phyloP scores from a whole-genome alignment of 2,888 invertebrate genomes.

The Nezara viridula region DNA sequence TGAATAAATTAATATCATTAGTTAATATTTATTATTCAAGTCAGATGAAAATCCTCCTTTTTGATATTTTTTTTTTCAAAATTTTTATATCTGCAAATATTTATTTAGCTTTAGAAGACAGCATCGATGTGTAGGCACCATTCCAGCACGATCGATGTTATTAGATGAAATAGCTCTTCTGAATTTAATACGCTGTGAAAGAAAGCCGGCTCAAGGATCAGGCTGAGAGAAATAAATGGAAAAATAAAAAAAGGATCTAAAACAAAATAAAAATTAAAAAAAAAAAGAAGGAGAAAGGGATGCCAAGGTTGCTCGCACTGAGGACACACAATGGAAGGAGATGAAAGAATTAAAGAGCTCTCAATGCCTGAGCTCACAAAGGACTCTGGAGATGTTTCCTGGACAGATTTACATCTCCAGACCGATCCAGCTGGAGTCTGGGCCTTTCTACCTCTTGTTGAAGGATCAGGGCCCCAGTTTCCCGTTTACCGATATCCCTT shows the following conservation, averaged over 20 bases:
- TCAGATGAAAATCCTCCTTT: too few relatives aligned
- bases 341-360: conserved; percentile 48
- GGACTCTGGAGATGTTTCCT: conserved; percentile 46
- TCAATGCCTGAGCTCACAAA: conserved; percentile 37
- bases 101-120: neutral
- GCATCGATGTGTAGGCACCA: neutral
- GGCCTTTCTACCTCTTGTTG: neutral
- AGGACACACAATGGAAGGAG: conserved; percentile 39
- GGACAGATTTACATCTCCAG: conserved; percentile 43
- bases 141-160: neutral
- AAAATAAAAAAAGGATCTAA: conserved; percentile 28
- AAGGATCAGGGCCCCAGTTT: neutral
- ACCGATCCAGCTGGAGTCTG: conserved; percentile 13
- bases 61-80: too few relatives aligned
- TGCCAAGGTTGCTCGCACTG: conserved; percentile 44
- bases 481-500: neutral
- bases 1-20: too few relatives aligned
- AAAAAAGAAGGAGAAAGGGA: conserved; percentile 35
- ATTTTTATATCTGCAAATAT: neutral
- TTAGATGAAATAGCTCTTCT: conserved; percentile 27
- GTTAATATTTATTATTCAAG: too few relatives aligned
- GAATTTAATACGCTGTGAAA: conserved; percentile 30
- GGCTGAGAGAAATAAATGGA: conserved; percentile 30
- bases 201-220: conserved; percentile 40
- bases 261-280: conserved; percentile 16